Conservation (phyloP, 2,797 vertebrate species). For the Eutrigla gurnardus region DNA sequence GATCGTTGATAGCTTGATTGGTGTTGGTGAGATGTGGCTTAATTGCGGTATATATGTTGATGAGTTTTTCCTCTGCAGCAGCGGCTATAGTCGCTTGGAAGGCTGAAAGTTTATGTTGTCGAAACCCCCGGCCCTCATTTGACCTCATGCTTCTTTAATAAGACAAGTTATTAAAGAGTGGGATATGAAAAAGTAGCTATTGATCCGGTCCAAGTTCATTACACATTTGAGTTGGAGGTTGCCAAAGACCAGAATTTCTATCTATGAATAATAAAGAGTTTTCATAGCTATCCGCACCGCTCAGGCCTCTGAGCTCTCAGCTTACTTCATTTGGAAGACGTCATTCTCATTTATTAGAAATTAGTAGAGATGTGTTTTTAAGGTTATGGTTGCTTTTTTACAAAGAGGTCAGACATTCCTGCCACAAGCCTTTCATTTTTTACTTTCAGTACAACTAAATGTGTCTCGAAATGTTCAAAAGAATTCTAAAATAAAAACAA, state of each 20-base stretch:
- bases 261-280: constrained; percentile 4
- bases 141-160: constrained; percentile 10
- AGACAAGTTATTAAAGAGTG: constrained; percentile 3
- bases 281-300: constrained; percentile 66
- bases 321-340: constrained; percentile 62
- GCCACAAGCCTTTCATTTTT: neutral
- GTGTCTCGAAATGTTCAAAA: neutral
- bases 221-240: neutral
- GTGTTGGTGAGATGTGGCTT: constrained; percentile 54
- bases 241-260: constrained; percentile 2
- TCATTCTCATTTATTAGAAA: constrained; percentile 81
- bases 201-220: neutral
- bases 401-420: neutral
- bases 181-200: constrained; percentile 1
- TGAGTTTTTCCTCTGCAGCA: constrained; percentile 43
- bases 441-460: neutral
- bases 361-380: constrained; percentile 75
- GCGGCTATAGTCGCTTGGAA: neutral
- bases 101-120: neutral
- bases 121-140: neutral
- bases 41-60: constrained; percentile 52
- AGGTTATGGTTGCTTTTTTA: constrained; percentile 70
- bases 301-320: constrained; percentile 67
- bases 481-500: neutral
- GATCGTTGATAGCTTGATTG: constrained; percentile 25